Evolutionary conservation across 2,888 invertebrate species (phyloP), one percentile per base, ranked within the genome.

Genomic region (Calliphora vomitoria): DNA sequence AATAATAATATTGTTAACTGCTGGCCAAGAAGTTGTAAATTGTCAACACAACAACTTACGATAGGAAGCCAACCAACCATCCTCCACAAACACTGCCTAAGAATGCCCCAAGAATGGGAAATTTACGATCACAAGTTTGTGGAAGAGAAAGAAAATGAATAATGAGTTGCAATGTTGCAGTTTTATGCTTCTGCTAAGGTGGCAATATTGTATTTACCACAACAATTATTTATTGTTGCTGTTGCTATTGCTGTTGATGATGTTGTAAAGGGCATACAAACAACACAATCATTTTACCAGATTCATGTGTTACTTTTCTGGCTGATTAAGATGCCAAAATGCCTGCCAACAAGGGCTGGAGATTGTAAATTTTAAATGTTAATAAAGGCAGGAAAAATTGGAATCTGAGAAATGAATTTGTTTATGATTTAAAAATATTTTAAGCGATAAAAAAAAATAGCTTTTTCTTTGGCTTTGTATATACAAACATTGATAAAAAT

Each of bases 11-110:
- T 69, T 81, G 75, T 80, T 82, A 85, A 87, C 87, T 87, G 87
- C 87, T 82, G 87, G 87, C 85, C 85, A 87, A 85, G 79, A 80
- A 87, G 87, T 87, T 79, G 85, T 87, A 87, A 87, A 87, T 82
- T 82, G 85, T 85, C 87, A 85, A 79, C 85, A 82, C 85, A 85
- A 74, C 68, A 83, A 53, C 25, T 25, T 8, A 68, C 50, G 74
- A 80, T 74, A 83, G 69, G 72, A 80, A 85, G 60, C 60, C 75
- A 69, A 8, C 58, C 58, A 58, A 11, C 18, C 20, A 58, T 58
- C 44, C 44, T 44, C 44, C 44, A 44, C 44, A 13, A 10, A 69
- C 13, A 20, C 69, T 20, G 35, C 44, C 11, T 55, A 62, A 44
- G 11, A 25, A 66, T 62, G 18, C 41, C 66, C 55, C 4, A 53